Conservation (phyloP, 1,140 invertebrate genomes). For the Schlechtendalia chinensis region DNA sequence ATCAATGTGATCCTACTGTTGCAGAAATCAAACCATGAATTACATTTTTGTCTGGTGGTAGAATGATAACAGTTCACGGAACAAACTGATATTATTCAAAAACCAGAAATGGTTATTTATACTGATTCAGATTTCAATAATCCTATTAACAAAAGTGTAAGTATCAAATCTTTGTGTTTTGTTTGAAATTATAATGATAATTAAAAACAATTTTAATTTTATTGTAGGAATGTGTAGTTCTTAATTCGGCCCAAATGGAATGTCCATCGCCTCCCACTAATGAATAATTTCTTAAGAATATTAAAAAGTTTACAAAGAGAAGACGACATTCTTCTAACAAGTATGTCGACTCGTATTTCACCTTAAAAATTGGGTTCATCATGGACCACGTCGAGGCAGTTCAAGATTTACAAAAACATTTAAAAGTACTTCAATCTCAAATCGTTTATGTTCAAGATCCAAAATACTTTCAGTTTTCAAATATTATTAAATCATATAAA, state of each 20-base stretch:
- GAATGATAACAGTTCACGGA: constrained; percentile 89
- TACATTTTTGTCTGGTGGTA: constrained; percentile 87
- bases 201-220: constrained; percentile 24
- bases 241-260: constrained; percentile 89
- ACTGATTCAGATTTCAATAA: constrained; percentile 64
- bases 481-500: constrained; percentile 84
- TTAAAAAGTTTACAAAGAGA: constrained; percentile 52
- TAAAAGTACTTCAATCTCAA: constrained; percentile 72
- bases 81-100: constrained; percentile 86
- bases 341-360: constrained; percentile 53
- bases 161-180: constrained; percentile 48
- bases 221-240: constrained; percentile 69
- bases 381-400: constrained; percentile 94
- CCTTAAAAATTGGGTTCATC: constrained; percentile 75
- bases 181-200: constrained; percentile 9
- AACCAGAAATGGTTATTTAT: constrained; percentile 84
- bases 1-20: constrained; percentile 89
- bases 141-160: constrained; percentile 74
- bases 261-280: constrained; percentile 88
- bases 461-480: constrained; percentile 81
- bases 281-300: constrained; percentile 57
- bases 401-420: constrained; percentile 82
- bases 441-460: constrained; percentile 91
- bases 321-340: constrained; percentile 49
- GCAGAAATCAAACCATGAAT: constrained; percentile 86